Conservation (phyloP, 2,797 vertebrate genomes). For the Champsocephalus esox region DNA sequence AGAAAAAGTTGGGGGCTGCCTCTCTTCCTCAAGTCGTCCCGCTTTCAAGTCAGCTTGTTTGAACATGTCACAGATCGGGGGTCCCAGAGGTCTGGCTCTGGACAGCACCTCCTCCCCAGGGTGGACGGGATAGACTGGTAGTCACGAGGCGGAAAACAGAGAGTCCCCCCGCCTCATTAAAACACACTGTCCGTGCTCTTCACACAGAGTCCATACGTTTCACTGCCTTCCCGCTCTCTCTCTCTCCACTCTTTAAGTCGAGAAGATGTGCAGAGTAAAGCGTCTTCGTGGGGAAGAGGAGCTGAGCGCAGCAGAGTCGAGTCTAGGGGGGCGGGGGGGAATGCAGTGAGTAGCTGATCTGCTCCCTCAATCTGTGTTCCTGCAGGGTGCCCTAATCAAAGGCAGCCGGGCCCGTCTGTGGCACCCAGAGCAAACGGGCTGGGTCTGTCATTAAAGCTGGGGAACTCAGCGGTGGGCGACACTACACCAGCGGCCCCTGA, state of each 20-base stretch:
- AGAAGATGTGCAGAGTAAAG: slow-evolving; percentile 71
- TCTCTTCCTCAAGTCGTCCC: slow-evolving; percentile 66
- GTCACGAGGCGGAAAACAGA: slow-evolving; percentile 41
- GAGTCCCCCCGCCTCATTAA: slow-evolving; percentile 69
- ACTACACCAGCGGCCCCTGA: slow-evolving; percentile 67
- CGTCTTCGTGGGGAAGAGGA: slow-evolving; percentile 61
- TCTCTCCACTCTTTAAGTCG: slow-evolving; percentile 70
- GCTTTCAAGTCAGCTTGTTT: slow-evolving; percentile 76
- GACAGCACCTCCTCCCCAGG: slow-evolving; percentile 67
- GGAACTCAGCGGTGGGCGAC: slow-evolving; percentile 70
- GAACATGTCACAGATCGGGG: slow-evolving; percentile 63
- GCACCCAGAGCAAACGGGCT: slow-evolving; percentile 71
- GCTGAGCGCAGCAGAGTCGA: slow-evolving; percentile 72
- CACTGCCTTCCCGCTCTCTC: slow-evolving; percentile 62
- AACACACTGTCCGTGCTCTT: slow-evolving; percentile 63
- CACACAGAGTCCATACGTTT: slow-evolving; percentile 69
- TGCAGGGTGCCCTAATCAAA: slow-evolving; percentile 80
- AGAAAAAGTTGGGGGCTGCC: slow-evolving; percentile 66
- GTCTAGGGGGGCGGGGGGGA: slow-evolving; percentile 16
- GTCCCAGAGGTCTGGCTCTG: slow-evolving; percentile 67
- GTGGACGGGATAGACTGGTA: slow-evolving; percentile 35
- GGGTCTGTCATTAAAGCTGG: slow-evolving; percentile 75
- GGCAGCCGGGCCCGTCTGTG: slow-evolving; percentile 66
- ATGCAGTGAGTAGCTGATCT: slow-evolving; percentile 62
- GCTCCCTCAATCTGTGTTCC: slow-evolving; percentile 76